These are phyloP conservation scores for Matsumyia berberina DNA, from an alignment of 2,888 invertebrate species.

Conservation along the genomic window DNA sequence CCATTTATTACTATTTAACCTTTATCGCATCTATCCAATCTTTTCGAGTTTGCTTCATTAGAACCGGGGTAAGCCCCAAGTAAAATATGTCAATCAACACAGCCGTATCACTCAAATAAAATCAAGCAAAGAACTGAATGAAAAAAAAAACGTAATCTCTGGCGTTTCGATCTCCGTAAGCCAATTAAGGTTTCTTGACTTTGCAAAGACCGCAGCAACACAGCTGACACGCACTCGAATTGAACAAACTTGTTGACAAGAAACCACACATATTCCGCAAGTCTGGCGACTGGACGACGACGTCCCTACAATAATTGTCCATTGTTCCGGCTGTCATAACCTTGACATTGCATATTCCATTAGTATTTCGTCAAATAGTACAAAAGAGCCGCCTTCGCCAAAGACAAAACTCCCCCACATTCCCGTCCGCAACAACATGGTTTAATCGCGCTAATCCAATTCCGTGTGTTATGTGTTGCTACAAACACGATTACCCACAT, in stretches of 20 bases:
- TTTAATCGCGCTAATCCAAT: constrained; percentile 57
- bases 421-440: background rate
- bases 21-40: too few relatives aligned
- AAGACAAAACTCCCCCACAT: constrained; percentile 3
- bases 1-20: too few relatives aligned
- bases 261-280: constrained; percentile 22
- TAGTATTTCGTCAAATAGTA: constrained; percentile 26
- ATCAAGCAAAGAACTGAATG: constrained; percentile 11
- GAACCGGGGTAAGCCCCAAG: too few relatives aligned
- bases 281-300: too few relatives aligned
- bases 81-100: constrained; percentile 14
- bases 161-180: constrained; percentile 8
- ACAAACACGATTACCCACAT: constrained; percentile 39
- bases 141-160: constrained; percentile 14
- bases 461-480: constrained; percentile 4
- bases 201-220: background rate
- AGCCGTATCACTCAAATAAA: background rate
- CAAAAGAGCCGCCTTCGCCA: background rate
- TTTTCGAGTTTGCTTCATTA: too few relatives aligned
- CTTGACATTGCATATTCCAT: constrained; percentile 50
- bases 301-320: constrained; percentile 12
- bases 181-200: constrained; percentile 46
- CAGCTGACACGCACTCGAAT: background rate
- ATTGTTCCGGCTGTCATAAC: constrained; percentile 43
- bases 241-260: constrained; percentile 9